Conservation (phyloP, 2,113 vertebrate species). For the Anarhynchus alexandrinus region DNA sequence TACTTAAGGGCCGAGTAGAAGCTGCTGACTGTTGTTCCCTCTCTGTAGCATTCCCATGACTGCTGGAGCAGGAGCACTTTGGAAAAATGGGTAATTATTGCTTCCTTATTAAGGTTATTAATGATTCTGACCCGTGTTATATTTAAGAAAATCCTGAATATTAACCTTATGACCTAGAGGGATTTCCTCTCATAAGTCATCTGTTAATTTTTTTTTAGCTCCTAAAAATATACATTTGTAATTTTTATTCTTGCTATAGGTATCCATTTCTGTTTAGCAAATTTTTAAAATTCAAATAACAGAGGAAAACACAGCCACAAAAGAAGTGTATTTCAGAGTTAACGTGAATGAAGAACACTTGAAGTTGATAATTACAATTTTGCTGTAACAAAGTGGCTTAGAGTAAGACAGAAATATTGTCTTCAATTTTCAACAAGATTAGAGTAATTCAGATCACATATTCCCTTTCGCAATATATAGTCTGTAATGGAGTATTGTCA, state of each 20-base stretch:
- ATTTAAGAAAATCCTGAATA: slow-evolving; percentile 24
- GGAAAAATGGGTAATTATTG: background rate
- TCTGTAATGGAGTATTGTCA: background rate
- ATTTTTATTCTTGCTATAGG: background rate
- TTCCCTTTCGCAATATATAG: background rate
- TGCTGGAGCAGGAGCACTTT: background rate
- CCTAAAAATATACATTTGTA: background rate
- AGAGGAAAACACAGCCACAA: background rate
- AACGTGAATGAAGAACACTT: background rate
- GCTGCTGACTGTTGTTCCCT: background rate
- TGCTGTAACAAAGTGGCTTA: background rate
- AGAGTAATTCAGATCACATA: background rate
- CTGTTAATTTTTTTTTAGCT: background rate
- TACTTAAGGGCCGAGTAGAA: slow-evolving; percentile 18
- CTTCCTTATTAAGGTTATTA: slow-evolving; percentile 31
- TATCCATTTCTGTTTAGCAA: background rate
- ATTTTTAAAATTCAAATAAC: background rate
- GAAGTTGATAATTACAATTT: background rate
- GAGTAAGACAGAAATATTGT: background rate
- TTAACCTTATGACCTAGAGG: slow-evolving; percentile 1
- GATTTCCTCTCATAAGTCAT: background rate
- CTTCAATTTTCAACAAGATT: background rate
- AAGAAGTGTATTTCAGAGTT: background rate
- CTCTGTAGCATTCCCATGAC: background rate
- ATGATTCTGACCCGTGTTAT: background rate